Conservation (phyloP, 2,113 vertebrate genomes). For the Daboia siamensis region DNA sequence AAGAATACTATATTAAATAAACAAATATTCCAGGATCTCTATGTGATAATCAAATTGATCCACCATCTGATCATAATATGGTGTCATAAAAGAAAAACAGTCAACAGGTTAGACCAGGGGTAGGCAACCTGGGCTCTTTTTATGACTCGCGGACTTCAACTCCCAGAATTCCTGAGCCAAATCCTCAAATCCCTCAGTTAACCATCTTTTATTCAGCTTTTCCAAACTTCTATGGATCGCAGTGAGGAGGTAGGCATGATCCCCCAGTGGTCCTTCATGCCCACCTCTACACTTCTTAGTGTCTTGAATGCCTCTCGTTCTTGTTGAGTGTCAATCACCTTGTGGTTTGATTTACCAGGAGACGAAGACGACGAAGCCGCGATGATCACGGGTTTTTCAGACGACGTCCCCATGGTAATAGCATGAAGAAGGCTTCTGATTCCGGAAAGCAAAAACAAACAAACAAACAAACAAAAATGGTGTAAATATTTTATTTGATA, state of each 20-base stretch:
- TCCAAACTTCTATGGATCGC: background rate
- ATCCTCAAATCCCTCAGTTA: background rate
- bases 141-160: no score
- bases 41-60: background rate
- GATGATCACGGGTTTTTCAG: conserved; percentile 98
- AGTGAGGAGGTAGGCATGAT: background rate
- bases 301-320: fast-evolving
- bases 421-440: conserved; percentile 77
- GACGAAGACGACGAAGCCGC: conserved; percentile 96
- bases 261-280: background rate
- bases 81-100: background rate
- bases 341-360: conserved; percentile 70
- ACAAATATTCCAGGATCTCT: background rate
- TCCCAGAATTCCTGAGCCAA: no score
- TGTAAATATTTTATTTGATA: conserved; percentile 84
- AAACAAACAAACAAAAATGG: conserved; percentile 70
- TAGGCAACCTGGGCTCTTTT: no score
- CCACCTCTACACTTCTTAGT: background rate
- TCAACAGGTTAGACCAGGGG: background rate
- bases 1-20: background rate
- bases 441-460: conserved; percentile 64
- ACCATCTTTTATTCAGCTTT: background rate
- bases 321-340: background rate
- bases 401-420: conserved; percentile 98
- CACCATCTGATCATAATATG: background rate